Evolutionary conservation across 2,888 invertebrate species (phyloP).

Genomic region (Dryococelus australis): DNA sequence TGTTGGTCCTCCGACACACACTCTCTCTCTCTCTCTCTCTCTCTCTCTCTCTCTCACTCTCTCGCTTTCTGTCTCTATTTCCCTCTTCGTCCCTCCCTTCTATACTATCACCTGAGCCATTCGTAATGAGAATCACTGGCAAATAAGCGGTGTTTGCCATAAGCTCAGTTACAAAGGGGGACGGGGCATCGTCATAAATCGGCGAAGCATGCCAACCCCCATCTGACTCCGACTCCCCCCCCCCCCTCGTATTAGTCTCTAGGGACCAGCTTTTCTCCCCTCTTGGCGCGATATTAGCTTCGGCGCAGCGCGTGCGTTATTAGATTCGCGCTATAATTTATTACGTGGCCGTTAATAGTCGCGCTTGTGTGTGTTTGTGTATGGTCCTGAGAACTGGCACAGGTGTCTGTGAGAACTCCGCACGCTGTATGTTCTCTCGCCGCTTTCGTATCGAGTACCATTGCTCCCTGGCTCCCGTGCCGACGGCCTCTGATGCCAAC

Average conservation of each 20-base stretch:
- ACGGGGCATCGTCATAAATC: too few relatives aligned
- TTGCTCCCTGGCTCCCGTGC: too few relatives aligned
- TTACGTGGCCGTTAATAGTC: background rate
- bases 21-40: too few relatives aligned
- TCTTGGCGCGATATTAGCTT: background rate
- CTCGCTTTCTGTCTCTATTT: background rate
- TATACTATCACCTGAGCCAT: background rate
- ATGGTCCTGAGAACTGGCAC: background rate
- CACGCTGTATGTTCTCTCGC: background rate
- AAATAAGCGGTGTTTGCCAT: background rate
- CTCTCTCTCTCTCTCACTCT: too few relatives aligned
- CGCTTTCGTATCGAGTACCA: background rate
- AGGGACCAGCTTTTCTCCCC: background rate
- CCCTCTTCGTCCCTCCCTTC: background rate
- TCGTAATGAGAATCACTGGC: background rate
- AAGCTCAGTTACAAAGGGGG: background rate
- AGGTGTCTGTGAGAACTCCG: background rate
- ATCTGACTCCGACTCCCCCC: too few relatives aligned
- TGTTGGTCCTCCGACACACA: too few relatives aligned
- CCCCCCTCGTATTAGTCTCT: too few relatives aligned
- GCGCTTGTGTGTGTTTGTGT: too few relatives aligned
- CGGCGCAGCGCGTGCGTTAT: background rate
- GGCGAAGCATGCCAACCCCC: too few relatives aligned
- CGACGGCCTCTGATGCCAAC: too few relatives aligned
- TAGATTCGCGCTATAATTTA: background rate